These are phyloP conservation scores for Physocephala rufipes DNA, from an alignment of 2,888 invertebrate species.

Conservation along the genomic window DNA sequence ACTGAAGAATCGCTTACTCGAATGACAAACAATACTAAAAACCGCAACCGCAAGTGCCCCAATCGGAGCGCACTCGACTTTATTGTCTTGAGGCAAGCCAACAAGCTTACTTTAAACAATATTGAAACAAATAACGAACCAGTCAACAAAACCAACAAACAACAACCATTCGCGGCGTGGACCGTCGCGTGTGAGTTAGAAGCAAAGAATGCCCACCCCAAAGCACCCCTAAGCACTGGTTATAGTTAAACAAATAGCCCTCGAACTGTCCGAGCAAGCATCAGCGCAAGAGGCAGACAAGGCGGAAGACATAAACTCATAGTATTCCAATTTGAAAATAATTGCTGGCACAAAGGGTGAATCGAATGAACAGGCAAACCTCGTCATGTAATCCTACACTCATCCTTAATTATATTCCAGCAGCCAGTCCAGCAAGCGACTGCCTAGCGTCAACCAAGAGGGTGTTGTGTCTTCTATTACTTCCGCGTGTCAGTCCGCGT, in stretches of 20 bases:
- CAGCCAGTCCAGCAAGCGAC: not conserved
- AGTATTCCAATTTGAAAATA: slow-evolving; percentile 36
- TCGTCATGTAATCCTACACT: slow-evolving; percentile 37
- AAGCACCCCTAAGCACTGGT: slow-evolving; percentile 21
- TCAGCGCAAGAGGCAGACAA: too few species aligned
- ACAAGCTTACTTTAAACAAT: not conserved
- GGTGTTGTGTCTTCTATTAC: too few species aligned
- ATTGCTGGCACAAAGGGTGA: slow-evolving; percentile 27
- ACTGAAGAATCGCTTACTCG: not conserved
- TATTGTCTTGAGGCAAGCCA: not conserved
- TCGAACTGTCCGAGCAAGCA: not conserved
- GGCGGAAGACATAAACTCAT: slow-evolving; percentile 25
- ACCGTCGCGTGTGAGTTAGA: too few species aligned
- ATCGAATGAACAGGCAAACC: slow-evolving; percentile 10
- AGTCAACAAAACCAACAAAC: too few species aligned
- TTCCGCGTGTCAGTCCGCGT: too few species aligned
- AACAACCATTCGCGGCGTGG: not conserved
- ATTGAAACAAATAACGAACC: too few species aligned
- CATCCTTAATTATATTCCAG: slow-evolving; percentile 32
- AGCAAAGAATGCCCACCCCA: not conserved
- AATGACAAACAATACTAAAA: slow-evolving; percentile 34
- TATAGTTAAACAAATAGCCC: slow-evolving; percentile 31
- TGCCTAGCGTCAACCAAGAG: too few species aligned
- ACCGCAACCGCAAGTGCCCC: slow-evolving; percentile 42
- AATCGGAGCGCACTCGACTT: slow-evolving; percentile 12